These are phyloP conservation scores for Pogonocichla stellata DNA, from an alignment of 2,113 vertebrate species.

Conservation along the genomic window DNA sequence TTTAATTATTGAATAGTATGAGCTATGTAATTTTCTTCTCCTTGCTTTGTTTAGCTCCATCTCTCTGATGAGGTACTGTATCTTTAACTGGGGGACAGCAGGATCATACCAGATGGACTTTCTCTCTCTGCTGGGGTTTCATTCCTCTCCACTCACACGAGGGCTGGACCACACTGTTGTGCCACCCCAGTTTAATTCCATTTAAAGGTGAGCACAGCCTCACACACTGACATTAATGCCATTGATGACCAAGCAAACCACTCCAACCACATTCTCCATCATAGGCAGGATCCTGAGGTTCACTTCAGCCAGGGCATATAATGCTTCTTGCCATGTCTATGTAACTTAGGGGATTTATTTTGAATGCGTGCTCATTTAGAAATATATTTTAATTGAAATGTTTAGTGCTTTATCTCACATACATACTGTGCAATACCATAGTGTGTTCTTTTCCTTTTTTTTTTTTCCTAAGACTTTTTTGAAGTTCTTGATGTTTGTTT, in stretches of 20 bases:
- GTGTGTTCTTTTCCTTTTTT: conserved; percentile 6
- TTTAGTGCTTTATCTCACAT: conserved; percentile 52
- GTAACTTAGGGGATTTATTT: conserved; percentile 30
- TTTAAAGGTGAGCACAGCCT: conserved; percentile 13
- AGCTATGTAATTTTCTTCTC: background rate
- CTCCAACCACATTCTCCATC: background rate
- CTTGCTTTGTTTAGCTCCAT: background rate
- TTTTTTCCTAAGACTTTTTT: background rate
- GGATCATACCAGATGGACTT: background rate
- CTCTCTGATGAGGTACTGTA: background rate
- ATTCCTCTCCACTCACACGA: background rate
- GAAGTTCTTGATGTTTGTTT: background rate
- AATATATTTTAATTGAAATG: conserved; percentile 47
- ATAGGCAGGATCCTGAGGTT: conserved; percentile 20
- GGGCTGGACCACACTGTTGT: background rate
- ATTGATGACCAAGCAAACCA: background rate
- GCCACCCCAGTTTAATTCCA: background rate
- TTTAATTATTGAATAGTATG: background rate
- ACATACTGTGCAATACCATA: conserved; percentile 64
- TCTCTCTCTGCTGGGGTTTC: background rate
- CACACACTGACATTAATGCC: background rate
- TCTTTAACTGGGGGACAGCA: conserved; percentile 7
- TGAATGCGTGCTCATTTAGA: conserved; percentile 44
- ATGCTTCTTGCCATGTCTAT: background rate
- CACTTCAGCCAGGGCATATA: background rate